Evolutionary conservation across 2,888 invertebrate species (phyloP), one percentile per base, ranked within the genome.

Genomic region (Drosophila paramelanica): DNA sequence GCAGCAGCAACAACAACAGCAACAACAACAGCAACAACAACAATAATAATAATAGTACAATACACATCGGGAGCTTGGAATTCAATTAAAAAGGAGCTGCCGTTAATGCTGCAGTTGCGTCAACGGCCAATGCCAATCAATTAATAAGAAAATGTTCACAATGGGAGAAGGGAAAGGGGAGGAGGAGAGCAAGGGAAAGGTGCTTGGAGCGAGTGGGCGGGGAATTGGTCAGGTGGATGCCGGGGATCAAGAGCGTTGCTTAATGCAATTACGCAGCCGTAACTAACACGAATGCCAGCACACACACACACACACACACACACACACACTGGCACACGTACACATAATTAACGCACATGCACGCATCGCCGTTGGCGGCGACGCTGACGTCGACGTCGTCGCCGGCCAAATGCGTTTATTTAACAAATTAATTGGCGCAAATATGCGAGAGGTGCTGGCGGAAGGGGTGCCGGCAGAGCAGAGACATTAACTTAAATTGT

Each of bases 361-460:
- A 67, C 52, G 52, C 51, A 45, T 20, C 14, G 41, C 49, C 38
- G 7, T 36, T 42, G n/a, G 17, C 47, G 11, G 38, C 27, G 36
- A 23, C 33, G 56, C 14, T 38, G 17, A 23, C 49, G 41, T 8
- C 17, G 42, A 10, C 27, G 36, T 39, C 51, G 43, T 13, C 51
- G 33, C 17, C 36, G 77, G 57, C 82, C 79, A 80, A 77, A 79
- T 81, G 73, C 82, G 81, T 82, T 88, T 79, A 83, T 89, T 88
- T 83, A 83, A 86, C 86, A 81, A 88, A 88, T 88, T 88, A 88
- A 89, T 88, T 89, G 89, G 75, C 81, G 75, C 67, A 71, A 88
- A 86, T 66, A 67, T 62, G 81, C 62, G 62, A 46, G 47, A 65
- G 51, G 70, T 66, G 65, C 66, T 31, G 25, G 17, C 41, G 31